A percentile compares a stretch with the other conserved stretches of the same genome.
Evolutionary conservation across 2,888 invertebrate genomes (phyloP).

Genomic region (Oxytorus armatus): DNA sequence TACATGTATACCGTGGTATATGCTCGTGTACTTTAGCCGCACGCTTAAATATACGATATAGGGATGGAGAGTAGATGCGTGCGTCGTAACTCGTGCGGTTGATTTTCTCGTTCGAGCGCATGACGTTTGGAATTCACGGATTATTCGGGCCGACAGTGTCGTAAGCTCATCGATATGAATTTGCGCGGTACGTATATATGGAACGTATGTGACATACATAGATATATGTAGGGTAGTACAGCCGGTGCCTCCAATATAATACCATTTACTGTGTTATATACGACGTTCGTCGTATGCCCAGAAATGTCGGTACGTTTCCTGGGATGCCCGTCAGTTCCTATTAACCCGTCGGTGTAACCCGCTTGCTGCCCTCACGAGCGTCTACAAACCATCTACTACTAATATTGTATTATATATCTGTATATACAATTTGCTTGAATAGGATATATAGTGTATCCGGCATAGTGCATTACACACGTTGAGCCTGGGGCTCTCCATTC

Average conservation of each 20-base stretch:
- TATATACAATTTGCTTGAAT: slow-evolving; percentile 6
- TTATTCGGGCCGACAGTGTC: slow-evolving; percentile 53
- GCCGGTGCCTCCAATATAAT: slow-evolving; percentile 18
- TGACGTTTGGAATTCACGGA: slow-evolving; percentile 62
- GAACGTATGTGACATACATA: slow-evolving; percentile 22
- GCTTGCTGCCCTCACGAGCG: slow-evolving; percentile 55
- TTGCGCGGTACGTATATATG: too few relatives aligned
- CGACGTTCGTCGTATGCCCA: slow-evolving; percentile 46
- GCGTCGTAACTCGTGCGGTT: slow-evolving; percentile 35
- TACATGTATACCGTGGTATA: slow-evolving; percentile 11
- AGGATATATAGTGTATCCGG: slow-evolving; percentile 31
- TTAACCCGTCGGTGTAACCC: slow-evolving; percentile 61
- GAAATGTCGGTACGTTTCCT: slow-evolving; percentile 63
- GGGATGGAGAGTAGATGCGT: slow-evolving; percentile 14
- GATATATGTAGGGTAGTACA: slow-evolving; percentile 13
- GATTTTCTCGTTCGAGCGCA: slow-evolving; percentile 40
- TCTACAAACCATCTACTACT: slow-evolving; percentile 7
- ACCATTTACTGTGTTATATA: slow-evolving; percentile 34
- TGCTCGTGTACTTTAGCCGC: slow-evolving; percentile 18
- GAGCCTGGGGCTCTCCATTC: slow-evolving; percentile 57
- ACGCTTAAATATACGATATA: slow-evolving; percentile 1
- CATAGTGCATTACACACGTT: slow-evolving; percentile 22
- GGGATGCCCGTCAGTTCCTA: slow-evolving; percentile 63
- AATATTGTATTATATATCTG: slow-evolving; percentile 12
- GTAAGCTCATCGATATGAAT: slow-evolving; percentile 63